Base-by-base conservation (phyloP, 2,888 invertebrate species). In the Leucozona laternaria region DNA sequence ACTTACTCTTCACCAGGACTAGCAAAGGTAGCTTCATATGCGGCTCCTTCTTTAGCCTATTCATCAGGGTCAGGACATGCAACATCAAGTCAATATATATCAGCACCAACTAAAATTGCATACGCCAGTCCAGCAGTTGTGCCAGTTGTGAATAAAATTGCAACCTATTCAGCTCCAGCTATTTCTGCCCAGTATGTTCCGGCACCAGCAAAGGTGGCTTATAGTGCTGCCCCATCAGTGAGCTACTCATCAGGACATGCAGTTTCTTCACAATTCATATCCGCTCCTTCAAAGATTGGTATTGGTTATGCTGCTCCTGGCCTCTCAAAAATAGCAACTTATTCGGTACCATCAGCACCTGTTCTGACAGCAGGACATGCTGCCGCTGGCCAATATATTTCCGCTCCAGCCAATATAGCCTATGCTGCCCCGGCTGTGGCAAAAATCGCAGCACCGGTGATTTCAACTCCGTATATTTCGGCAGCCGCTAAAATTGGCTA, bases 111-210 rank as follows among this genome's bases (percentile, higher is more conserved):
- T 15, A 78, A 80, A 64, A 57, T 93, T 90, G 64, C 79, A 22
- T 48, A 58, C 60, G 28, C 71, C 57, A 92, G 93, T 5, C 93
- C 93, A 60, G 90, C 40, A 37, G 7, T 31, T 31, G 31, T 31
- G 3, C 37, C 37, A 3, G 37, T 83, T 34, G 62, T 87, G 0
- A 43, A 73, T 0, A 78, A 81, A n/a, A 37, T 79, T 17, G 78
- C 79, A 17, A 83, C 75, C 1, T 85, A 85, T 22, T 31, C 85
- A 4, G 10, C 82, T 6, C 88, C 88, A n/a, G 34, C 76, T 17
- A 68, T 88, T 15, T 55, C 89, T 2, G 22, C 77, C 28, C 82
- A 83, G 25, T 88, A 88, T 60, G 81, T 88, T n/a, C 88, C 89
- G 0, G 85, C 89, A 48, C 88, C 88, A 7, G 58, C 84, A 2